A percentile compares a stretch with the other conserved stretches of the same genome.
Evolutionary conservation across 2,888 invertebrate genomes (phyloP).

Genomic region (Dilophus febrilis): DNA sequence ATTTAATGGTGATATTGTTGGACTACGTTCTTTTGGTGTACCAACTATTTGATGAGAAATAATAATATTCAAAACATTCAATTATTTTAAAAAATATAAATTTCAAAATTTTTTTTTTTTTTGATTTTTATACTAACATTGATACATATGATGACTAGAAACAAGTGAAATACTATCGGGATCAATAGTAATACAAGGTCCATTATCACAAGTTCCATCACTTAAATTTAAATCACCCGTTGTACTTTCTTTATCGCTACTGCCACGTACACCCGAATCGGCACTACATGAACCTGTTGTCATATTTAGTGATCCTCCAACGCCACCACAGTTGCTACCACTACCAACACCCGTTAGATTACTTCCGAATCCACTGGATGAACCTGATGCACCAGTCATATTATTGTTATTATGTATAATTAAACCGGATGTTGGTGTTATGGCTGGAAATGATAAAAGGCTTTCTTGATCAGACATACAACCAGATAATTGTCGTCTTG

Average conservation of each 20-base stretch:
- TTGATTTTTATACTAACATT: too few relatives aligned
- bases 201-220: conserved; percentile 40
- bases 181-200: conserved; percentile 30
- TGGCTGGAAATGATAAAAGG: conserved; percentile 51
- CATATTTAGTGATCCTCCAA: conserved; percentile 33
- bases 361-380: conserved; percentile 19
- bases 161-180: conserved; percentile 31
- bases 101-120: too few relatives aligned
- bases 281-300: conserved; percentile 75
- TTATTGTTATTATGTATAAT: conserved; percentile 25
- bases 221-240: conserved; percentile 62
- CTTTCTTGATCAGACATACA: conserved; percentile 76
- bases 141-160: conserved; percentile 31
- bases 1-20: conserved; percentile 66
- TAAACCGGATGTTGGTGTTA: conserved; percentile 40
- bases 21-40: conserved; percentile 69
- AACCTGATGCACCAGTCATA: conserved; percentile 14
- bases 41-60: too few relatives aligned
- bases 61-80: too few relatives aligned
- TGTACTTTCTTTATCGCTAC: conserved; percentile 63
- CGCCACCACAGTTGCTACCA: too few relatives aligned
- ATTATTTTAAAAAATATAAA: too few relatives aligned
- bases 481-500: conserved; percentile 58
- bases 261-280: conserved; percentile 31
- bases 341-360: conserved; percentile 26